Base-by-base conservation (phyloP, 2,888 invertebrate genomes). In the Erebia ligea region DNA sequence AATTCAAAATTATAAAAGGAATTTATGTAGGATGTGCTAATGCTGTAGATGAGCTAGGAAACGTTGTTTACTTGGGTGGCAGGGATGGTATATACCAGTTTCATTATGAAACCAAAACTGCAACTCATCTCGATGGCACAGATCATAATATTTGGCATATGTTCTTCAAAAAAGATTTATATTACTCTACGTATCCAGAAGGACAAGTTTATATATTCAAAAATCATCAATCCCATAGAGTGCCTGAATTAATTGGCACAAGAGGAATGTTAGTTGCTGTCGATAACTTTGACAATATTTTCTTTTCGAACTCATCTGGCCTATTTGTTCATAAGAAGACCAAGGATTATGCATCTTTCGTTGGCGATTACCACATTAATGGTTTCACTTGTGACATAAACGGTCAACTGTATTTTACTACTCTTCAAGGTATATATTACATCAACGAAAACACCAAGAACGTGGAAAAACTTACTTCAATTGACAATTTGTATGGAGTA, bases 131-230 rank as follows among this genome's bases (percentile, higher is more conserved):
- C 6, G 52, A 77, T n/a, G 75, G 81, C 0, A 83, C 80, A 0
- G 73, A 77, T 6, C 64, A 77, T 15, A 89, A 81, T 63, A 82
- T 91, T 59, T 92, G 91, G 91, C 90, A 92, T 78, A 77, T 92
- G 78, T 91, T 89, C 68, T 87, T 79, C 70, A 86, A 85, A 68
- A 81, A 88, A 42, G 80, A 81, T 17, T 73, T 91, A 0, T 91
- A 89, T 75, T 90, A 85, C 71, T 84, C 88, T 1, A 83, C 80
- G 0, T 89, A 85, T 52, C 76, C 80, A 42, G 70, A 73, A 4
- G 80, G 81, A 70, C 52, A 70, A n/a, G 71, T 75, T 6, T 77
- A 77, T 62, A 50, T 76, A 1, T 78, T 66, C 25, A 76, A 76
- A 45, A 68, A 78, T 48, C 75, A 77, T 34, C 45, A 59, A n/a